These are phyloP conservation scores for Tringa solitaria DNA, from an alignment of 2,113 vertebrate species.

Conservation along the genomic window DNA sequence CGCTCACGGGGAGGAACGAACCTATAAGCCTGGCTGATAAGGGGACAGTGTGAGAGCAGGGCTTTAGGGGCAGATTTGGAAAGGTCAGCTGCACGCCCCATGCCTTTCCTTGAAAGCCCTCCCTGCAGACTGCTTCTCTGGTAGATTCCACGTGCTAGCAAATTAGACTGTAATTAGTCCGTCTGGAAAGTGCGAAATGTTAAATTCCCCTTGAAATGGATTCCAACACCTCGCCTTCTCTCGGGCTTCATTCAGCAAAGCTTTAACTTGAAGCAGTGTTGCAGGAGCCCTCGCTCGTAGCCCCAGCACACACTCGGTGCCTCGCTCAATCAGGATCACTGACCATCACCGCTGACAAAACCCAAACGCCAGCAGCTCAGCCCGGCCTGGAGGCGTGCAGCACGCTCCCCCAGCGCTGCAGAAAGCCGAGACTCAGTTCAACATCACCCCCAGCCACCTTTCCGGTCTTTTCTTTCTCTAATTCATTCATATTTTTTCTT, in stretches of 20 bases:
- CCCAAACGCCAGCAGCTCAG: not conserved
- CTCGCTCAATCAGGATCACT: not conserved
- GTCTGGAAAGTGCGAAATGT: not conserved
- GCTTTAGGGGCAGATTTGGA: not conserved
- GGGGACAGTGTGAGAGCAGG: not conserved
- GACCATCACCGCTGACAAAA: not conserved
- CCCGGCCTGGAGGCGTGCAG: accelerated
- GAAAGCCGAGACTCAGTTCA: not conserved
- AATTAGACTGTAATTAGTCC: conserved; percentile 20
- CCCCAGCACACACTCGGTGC: not conserved
- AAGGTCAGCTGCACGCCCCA: not conserved
- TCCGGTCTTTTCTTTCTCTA: not conserved
- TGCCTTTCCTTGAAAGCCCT: not conserved
- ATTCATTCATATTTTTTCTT: not conserved
- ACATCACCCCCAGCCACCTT: not conserved
- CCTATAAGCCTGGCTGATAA: not conserved
- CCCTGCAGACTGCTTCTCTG: not conserved
- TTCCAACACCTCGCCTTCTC: not conserved
- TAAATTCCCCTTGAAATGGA: conserved; percentile 1
- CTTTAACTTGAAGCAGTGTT: not conserved
- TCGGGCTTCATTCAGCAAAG: not conserved
- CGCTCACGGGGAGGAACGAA: not conserved
- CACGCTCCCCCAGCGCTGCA: accelerated
- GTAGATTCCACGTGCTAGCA: not conserved
- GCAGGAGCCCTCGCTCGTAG: not conserved